Conservation (phyloP, 2,888 invertebrate species). For the Dryobota labecula region DNA sequence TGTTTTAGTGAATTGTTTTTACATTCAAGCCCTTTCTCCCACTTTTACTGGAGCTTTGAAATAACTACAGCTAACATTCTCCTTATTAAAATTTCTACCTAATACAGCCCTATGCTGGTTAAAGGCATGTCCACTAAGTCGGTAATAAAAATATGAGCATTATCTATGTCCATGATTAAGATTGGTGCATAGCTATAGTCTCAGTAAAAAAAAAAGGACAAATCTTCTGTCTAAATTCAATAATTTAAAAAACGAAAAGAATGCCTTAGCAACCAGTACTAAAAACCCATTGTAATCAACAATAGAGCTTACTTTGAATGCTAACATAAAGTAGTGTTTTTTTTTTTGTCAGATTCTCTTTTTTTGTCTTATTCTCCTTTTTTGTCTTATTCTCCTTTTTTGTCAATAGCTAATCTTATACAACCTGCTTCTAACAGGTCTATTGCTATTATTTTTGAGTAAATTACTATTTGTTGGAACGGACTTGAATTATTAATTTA, state of each 20-base stretch:
- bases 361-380: not conserved
- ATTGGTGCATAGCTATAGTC: not conserved
- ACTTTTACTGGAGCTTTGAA: not conserved
- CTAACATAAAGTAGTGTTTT: constrained; percentile 1
- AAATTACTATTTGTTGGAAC: not conserved
- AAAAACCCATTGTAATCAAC: constrained; percentile 41
- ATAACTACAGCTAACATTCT: not conserved
- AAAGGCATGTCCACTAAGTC: not conserved
- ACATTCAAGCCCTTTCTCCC: constrained; percentile 5
- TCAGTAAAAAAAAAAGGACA: not conserved
- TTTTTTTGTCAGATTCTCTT: not conserved
- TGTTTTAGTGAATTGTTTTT: constrained; percentile 1
- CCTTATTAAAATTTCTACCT: too few relatives aligned
- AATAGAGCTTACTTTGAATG: constrained; percentile 26
- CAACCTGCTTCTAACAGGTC: not conserved
- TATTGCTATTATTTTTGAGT: constrained; percentile 18
- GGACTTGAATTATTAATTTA: not conserved
- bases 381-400: not conserved
- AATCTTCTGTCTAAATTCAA: constrained; percentile 18
- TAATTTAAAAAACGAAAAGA: not conserved
- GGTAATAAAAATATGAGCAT: not conserved
- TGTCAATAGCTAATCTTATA: not conserved
- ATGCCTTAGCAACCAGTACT: not conserved
- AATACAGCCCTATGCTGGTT: not conserved
- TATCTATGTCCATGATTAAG: not conserved